phyloP scores from a whole-genome alignment of 2,888 invertebrate species.

The Didymodactylos carnosus region DNA sequence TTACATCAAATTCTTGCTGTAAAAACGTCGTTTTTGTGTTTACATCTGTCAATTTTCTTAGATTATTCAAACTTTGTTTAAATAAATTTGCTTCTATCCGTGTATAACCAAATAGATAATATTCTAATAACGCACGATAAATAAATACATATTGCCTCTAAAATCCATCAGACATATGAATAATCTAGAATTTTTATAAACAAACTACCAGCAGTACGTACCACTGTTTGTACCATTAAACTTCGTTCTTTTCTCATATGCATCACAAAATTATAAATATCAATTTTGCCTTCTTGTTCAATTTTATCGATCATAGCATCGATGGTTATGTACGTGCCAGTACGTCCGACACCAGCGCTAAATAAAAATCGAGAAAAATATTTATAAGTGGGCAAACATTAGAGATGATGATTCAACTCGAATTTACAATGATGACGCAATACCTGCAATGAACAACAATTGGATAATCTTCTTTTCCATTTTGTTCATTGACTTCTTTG shows the following conservation, averaged over 20 bases:
- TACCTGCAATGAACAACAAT: slow-evolving; percentile 1
- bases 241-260: background rate
- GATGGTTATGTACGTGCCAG: background rate
- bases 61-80: too few species aligned
- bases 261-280: background rate
- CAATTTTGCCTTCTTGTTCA: background rate
- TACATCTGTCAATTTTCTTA: too few species aligned
- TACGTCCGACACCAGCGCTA: background rate
- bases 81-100: background rate
- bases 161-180: background rate
- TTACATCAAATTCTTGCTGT: background rate
- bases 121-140: background rate
- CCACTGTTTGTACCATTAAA: background rate
- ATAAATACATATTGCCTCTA: background rate
- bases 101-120: background rate
- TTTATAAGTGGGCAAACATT: too few species aligned
- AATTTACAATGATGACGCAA: background rate
- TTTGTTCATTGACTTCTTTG: background rate
- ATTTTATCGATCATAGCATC: background rate
- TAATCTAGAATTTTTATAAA: background rate
- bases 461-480: background rate
- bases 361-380: background rate
- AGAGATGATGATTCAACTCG: too few species aligned
- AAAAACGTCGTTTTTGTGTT: too few species aligned
- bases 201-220: too few species aligned